phyloP scores from a whole-genome alignment of 2,113 vertebrate species.

The Acrocephalus kingi region DNA sequence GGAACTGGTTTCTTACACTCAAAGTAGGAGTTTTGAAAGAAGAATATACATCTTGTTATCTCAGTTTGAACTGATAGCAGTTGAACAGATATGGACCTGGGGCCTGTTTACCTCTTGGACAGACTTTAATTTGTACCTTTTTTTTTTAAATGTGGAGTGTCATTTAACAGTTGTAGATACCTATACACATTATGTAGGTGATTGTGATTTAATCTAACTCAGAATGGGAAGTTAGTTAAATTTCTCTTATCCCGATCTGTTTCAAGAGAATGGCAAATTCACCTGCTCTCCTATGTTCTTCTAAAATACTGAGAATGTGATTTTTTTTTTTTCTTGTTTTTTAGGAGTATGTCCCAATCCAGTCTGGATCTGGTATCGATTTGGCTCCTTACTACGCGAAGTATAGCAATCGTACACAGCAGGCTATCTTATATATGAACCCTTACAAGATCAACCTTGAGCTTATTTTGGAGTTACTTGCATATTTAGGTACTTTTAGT shows the following conservation, averaged over 20 bases:
- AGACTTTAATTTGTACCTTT: neutral
- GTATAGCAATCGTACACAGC: constrained; percentile 87
- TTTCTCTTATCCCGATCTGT: neutral
- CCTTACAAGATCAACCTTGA: constrained; percentile 97
- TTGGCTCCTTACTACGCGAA: constrained; percentile 83
- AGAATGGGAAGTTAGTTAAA: neutral
- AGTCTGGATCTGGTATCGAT: constrained; percentile 70
- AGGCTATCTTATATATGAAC: constrained; percentile 91
- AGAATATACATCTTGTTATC: neutral
- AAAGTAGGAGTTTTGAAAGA: neutral
- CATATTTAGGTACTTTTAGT: constrained; percentile 82
- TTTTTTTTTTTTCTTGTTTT: neutral
- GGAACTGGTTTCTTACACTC: neutral
- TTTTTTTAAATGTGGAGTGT: neutral
- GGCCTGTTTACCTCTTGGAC: neutral
- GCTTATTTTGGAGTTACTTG: constrained; percentile 87
- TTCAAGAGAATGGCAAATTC: neutral
- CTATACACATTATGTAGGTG: neutral
- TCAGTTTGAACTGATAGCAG: neutral
- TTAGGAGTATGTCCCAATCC: constrained; percentile 83
- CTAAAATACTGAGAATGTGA: neutral
- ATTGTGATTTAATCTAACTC: neutral
- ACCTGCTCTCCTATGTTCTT: neutral
- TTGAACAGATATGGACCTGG: neutral
- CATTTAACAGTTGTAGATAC: neutral